Evolutionary conservation across 2,888 invertebrate genomes (phyloP).

Genomic region (Ommatoiulus sabulosus): DNA sequence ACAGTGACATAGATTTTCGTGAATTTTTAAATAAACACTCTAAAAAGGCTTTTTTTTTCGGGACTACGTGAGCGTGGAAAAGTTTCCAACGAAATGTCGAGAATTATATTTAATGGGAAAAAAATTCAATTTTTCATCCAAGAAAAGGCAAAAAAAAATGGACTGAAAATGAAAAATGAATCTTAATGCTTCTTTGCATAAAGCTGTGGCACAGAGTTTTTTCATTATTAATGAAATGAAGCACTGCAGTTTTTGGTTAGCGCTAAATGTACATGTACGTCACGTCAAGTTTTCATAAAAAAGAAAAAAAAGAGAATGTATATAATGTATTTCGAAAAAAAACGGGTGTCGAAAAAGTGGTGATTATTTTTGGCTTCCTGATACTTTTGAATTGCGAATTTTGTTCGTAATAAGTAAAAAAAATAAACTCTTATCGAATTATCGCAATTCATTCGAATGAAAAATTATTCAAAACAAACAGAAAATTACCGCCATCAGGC

Average conservation of each 20-base stretch:
- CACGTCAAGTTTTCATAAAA: neutral
- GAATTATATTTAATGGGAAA: neutral
- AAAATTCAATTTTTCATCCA: slow-evolving; percentile 21
- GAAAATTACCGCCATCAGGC: too few species aligned
- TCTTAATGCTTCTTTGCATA: slow-evolving; percentile 45
- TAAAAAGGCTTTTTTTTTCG: neutral
- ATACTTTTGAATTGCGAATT: too few species aligned
- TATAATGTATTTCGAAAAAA: too few species aligned
- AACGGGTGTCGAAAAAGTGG: too few species aligned
- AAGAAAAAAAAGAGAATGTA: too few species aligned
- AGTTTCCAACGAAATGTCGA: slow-evolving; percentile 10
- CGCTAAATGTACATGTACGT: neutral
- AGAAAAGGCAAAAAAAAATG: neutral
- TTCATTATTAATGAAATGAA: slow-evolving; percentile 30
- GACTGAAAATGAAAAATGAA: slow-evolving; percentile 42
- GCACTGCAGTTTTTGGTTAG: neutral
- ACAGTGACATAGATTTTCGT: neutral
- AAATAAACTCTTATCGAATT: too few species aligned
- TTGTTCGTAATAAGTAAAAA: too few species aligned
- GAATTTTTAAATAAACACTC: slow-evolving; percentile 27
- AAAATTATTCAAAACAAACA: too few species aligned
- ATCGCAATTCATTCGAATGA: too few species aligned
- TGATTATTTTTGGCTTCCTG: too few species aligned
- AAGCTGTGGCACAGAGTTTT: neutral
- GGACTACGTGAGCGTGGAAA: neutral